These are phyloP conservation scores for Hypolimnas misippus DNA, from an alignment of 2,888 invertebrate genomes.

Conservation along the genomic window DNA sequence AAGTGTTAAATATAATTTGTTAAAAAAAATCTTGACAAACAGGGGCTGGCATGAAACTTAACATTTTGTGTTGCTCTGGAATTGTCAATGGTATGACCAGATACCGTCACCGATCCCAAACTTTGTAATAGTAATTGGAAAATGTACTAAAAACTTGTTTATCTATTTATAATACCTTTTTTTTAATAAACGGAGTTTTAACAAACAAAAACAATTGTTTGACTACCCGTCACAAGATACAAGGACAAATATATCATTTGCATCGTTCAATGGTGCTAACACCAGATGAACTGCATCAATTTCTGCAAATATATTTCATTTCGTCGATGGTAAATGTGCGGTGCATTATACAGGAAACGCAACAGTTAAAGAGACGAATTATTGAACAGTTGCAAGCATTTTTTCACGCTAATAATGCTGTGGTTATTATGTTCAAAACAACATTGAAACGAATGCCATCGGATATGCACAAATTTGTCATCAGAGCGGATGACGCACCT, in stretches of 20 bases:
- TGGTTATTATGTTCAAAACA: constrained; percentile 46
- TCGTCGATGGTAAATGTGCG: constrained; percentile 40
- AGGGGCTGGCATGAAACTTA: too few relatives aligned
- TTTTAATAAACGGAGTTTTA: too few relatives aligned
- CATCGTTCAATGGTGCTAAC: constrained; percentile 46
- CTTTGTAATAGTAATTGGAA: too few relatives aligned
- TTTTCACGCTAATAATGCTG: constrained; percentile 46
- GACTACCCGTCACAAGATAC: too few relatives aligned
- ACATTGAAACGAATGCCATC: constrained; percentile 45
- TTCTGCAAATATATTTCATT: constrained; percentile 50
- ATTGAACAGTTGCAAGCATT: constrained; percentile 46
- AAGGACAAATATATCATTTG: constrained; percentile 49
- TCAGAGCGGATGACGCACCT: constrained; percentile 42
- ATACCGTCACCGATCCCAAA: too few relatives aligned
- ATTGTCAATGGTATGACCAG: too few relatives aligned
- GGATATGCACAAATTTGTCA: constrained; percentile 45
- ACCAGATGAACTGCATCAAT: constrained; percentile 47
- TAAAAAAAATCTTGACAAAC: too few relatives aligned
- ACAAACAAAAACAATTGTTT: too few relatives aligned
- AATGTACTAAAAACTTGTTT: too few relatives aligned
- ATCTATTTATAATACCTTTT: too few relatives aligned
- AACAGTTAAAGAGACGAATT: constrained; percentile 47
- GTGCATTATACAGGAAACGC: constrained; percentile 38
- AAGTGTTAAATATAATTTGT: too few relatives aligned
- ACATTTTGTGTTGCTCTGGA: too few relatives aligned